A percentile compares a stretch with the other conserved stretches of the same genome.
Evolutionary conservation across 1,140 invertebrate genomes (phyloP).

Genomic region (Drosophila teissieri): DNA sequence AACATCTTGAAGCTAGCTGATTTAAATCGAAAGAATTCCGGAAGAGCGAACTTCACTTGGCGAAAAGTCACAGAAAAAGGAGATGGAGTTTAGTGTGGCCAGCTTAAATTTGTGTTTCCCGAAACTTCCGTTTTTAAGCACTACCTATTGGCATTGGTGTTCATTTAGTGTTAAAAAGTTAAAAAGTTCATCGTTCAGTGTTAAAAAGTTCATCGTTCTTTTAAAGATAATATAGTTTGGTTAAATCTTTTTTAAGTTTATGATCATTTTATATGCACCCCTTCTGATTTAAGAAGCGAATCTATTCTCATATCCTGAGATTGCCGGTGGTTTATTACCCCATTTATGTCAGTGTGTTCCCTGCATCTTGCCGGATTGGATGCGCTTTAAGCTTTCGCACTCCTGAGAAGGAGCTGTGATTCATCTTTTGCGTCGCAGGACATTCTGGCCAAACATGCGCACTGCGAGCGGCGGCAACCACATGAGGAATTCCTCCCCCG

Average conservation of each 20-base stretch:
- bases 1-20: background rate
- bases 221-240: no score
- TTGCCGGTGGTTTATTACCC: background rate
- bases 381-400: background rate
- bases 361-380: background rate
- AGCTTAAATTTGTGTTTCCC: background rate
- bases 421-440: conserved; percentile 65
- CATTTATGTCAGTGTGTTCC: background rate
- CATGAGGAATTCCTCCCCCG: conserved; percentile 49
- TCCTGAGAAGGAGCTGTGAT: conserved; percentile 27
- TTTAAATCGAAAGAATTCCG: background rate
- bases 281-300: background rate
- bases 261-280: no score
- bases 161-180: no score
- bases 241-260: no score
- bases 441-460: conserved; percentile 48
- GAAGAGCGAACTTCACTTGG: background rate
- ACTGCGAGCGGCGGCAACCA: conserved; percentile 44
- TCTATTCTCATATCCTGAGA: background rate
- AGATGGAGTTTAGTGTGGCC: background rate
- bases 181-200: no score
- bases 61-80: background rate
- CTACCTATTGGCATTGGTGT: background rate
- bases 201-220: no score
- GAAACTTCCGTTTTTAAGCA: background rate